Evolutionary conservation across 1,140 invertebrate genomes (phyloP), one percentile per base, ranked within the genome.

Genomic region (Gonatopus flavifemur): DNA sequence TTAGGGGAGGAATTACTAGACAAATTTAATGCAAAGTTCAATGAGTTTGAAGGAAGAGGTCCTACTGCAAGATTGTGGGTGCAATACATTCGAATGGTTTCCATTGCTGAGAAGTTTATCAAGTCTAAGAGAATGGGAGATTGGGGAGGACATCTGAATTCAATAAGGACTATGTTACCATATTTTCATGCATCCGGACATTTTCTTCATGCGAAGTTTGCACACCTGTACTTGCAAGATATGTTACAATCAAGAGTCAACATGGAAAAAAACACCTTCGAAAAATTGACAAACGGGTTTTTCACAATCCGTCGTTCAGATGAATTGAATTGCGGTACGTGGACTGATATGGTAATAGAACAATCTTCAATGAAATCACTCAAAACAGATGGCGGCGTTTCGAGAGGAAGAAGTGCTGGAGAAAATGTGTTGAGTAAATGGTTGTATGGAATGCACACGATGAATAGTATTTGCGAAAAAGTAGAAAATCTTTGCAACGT

Each of bases 151-250:
- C 72, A 77, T 66, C 63, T 76, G 24, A 62, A 68, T 32, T 16
- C 54, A 37, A 46, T 74, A 24, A 70, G 55, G 57, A 55, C 57
- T 57, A 80, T 81, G 72, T 57, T 79, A 21, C 74, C 72, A 44
- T 76, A 71, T 52, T 75, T 79, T 49, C 72, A 77, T 48, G 73
- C 77, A 19, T 52, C 60, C 44, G 70, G 68, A 7, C 67, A 73
- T 55, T 63, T 66, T 42, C 36, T 54, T 3, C 69, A 75, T 47
- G 38, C 65, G 25, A 33, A 33, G n/a, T 33, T 15, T 13, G n/a
- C 6, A 8, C 32, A 33, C n/a, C 15, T 33, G 74, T 78, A 79
- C 52, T 52, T 80, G 18, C 67, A 74, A 39, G 55, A 76, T 52
- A 76, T 76, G 71, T 1, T 24, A 36, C 30, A 64, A 40, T 54